Evolutionary conservation across 2,797 vertebrate genomes (phyloP).

Genomic region (Lutra lutra): DNA sequence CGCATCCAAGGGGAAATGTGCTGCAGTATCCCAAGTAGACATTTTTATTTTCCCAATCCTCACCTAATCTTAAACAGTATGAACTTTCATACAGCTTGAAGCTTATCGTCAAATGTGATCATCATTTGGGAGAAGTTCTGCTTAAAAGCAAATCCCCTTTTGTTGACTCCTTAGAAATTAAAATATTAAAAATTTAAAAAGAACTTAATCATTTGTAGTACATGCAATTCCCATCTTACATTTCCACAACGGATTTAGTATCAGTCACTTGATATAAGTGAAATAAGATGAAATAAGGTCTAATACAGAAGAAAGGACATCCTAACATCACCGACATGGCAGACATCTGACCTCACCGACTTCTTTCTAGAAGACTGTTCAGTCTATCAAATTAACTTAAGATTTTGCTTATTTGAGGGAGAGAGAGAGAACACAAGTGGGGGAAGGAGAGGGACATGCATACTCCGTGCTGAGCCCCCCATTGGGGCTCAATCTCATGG

Average conservation of each 20-base stretch:
- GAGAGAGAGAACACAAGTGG: background rate
- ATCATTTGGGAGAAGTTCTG: background rate
- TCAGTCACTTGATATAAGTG: background rate
- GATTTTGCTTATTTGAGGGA: background rate
- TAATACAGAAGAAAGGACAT: slow-evolving; percentile 16
- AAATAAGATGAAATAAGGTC: background rate
- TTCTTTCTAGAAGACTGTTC: slow-evolving; percentile 14
- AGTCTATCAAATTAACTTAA: background rate
- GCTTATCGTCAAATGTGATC: background rate
- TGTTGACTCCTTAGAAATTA: background rate
- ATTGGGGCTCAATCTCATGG: no score
- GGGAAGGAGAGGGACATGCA: no score
- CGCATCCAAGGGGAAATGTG: background rate
- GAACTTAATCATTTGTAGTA: background rate
- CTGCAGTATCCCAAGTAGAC: background rate
- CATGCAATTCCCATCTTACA: background rate
- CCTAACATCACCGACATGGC: background rate
- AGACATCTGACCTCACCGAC: no score
- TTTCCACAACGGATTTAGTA: background rate
- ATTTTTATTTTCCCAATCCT: background rate
- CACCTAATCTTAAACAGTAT: background rate
- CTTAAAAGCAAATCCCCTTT: background rate
- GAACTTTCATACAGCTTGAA: background rate
- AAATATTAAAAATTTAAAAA: background rate
- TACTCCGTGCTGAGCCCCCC: no score